Evolutionary conservation across 2,113 vertebrate genomes (phyloP).

Genomic region (Pimephales promelas): DNA sequence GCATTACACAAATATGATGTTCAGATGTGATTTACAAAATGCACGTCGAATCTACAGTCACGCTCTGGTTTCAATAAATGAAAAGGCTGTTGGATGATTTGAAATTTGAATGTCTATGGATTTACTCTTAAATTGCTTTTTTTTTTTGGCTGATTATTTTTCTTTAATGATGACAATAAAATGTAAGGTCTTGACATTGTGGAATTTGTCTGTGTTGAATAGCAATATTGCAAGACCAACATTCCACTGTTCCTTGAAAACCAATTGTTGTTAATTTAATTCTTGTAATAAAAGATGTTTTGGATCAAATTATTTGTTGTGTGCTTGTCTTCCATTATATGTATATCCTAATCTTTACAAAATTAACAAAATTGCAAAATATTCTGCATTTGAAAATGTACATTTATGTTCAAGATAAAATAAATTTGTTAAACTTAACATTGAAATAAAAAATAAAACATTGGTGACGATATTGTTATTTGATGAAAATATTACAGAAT

Average conservation of each 20-base stretch:
- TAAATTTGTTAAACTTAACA: not conserved
- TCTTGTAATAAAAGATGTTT: conserved; percentile 75
- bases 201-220: conserved; percentile 67
- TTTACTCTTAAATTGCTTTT: conserved; percentile 12
- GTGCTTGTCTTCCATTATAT: too few relatives aligned
- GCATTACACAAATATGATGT: not conserved
- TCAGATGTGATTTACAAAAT: conserved; percentile 4
- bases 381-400: not conserved
- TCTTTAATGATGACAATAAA: conserved; percentile 32
- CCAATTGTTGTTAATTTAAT: conserved; percentile 67
- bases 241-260: conserved; percentile 65
- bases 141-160: conserved; percentile 44
- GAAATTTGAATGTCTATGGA: conserved; percentile 15
- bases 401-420: not conserved
- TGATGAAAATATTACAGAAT: not conserved
- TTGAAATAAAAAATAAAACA: not conserved
- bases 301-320: conserved; percentile 32
- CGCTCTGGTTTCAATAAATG: conserved; percentile 18
- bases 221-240: conserved; percentile 71
- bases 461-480: not conserved
- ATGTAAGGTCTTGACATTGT: conserved; percentile 69
- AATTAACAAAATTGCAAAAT: too few relatives aligned
- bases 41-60: not conserved
- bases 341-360: not conserved
- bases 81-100: conserved; percentile 14